Conservation (phyloP, 92 coral and sea anemone genomes). For the Siderastrea radians region DNA sequence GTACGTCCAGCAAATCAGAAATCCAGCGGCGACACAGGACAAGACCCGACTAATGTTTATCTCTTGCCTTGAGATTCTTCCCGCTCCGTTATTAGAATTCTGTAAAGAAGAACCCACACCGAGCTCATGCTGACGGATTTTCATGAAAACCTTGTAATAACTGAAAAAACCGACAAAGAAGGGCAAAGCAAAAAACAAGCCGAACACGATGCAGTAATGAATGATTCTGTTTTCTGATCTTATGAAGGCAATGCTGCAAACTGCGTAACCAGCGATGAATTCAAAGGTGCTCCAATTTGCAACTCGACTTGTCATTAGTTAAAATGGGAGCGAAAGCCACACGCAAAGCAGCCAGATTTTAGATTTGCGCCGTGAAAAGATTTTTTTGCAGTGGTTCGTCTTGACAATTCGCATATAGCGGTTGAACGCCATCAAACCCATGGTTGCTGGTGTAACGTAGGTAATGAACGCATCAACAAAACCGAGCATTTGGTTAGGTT, state of each 20-base stretch:
- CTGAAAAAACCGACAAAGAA: slow-evolving; percentile 23
- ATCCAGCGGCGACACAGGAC: slow-evolving; percentile 9
- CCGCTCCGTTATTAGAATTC: neutral
- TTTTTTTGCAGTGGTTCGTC: slow-evolving; percentile 59
- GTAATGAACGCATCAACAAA: slow-evolving; percentile 66
- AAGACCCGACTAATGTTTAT: slow-evolving; percentile 9
- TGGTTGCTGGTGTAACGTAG: slow-evolving; percentile 71
- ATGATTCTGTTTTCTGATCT: slow-evolving; percentile 4
- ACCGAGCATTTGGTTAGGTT: slow-evolving; percentile 75
- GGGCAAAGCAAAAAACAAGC: slow-evolving; percentile 4
- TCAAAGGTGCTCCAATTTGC: slow-evolving; percentile 16
- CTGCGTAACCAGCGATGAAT: slow-evolving; percentile 55
- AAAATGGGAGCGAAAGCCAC: slow-evolving; percentile 44
- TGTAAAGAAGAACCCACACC: neutral
- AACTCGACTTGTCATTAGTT: slow-evolving; percentile 24
- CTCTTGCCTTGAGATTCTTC: slow-evolving; percentile 22
- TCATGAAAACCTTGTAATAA: neutral
- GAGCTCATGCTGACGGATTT: too few species aligned
- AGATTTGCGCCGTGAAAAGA: slow-evolving; percentile 66
- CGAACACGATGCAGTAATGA: slow-evolving; percentile 41
- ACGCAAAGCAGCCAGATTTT: slow-evolving; percentile 43
- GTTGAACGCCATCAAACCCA: slow-evolving; percentile 77
- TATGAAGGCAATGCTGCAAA: slow-evolving; percentile 42
- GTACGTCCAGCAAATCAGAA: slow-evolving; percentile 28
- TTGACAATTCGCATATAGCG: slow-evolving; percentile 77